Percentiles rank a stretch among this genome's conserved stretches.
Conservation (phyloP, 2,797 vertebrate genomes). For the Malacoctenus gilli region DNA sequence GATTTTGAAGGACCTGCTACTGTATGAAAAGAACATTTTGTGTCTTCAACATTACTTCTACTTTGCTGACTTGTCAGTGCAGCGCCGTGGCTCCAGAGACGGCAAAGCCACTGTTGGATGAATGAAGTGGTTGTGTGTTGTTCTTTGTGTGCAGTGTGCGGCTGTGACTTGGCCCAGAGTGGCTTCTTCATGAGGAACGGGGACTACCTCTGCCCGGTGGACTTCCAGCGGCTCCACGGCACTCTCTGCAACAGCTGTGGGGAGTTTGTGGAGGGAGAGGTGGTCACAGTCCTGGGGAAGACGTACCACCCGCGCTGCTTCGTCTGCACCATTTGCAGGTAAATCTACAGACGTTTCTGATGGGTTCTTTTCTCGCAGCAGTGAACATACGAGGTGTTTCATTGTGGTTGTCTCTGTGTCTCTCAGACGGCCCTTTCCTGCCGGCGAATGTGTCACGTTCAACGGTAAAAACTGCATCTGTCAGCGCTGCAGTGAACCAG, state of each 20-base stretch:
- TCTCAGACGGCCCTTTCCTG: constrained; percentile 90
- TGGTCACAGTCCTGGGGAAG: constrained; percentile 94
- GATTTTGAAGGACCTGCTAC: no score
- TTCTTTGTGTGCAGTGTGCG: constrained; percentile 84
- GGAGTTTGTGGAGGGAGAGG: constrained; percentile 96
- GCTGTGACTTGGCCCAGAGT: constrained; percentile 93
- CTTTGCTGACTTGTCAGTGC: no score
- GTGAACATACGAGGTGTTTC: no score
- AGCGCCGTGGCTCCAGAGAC: no score
- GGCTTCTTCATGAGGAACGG: constrained; percentile 95
- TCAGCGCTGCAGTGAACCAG: constrained; percentile 89
- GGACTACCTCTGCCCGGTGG: constrained; percentile 93
- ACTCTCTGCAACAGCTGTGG: constrained; percentile 92
- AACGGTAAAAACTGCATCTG: constrained; percentile 95
- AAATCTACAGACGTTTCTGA: no score
- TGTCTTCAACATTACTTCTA: no score
- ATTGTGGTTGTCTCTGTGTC: not conserved
- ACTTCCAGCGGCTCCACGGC: constrained; percentile 95
- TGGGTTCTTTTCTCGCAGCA: no score
- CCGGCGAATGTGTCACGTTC: constrained; percentile 95
- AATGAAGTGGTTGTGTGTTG: no score
- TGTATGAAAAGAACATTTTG: no score
- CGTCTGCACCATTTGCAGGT: constrained; percentile 95
- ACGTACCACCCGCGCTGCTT: constrained; percentile 97
- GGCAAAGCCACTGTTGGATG: no score